phyloP scores from a whole-genome alignment of 2,888 invertebrate species.

The Agrotis clavis region DNA sequence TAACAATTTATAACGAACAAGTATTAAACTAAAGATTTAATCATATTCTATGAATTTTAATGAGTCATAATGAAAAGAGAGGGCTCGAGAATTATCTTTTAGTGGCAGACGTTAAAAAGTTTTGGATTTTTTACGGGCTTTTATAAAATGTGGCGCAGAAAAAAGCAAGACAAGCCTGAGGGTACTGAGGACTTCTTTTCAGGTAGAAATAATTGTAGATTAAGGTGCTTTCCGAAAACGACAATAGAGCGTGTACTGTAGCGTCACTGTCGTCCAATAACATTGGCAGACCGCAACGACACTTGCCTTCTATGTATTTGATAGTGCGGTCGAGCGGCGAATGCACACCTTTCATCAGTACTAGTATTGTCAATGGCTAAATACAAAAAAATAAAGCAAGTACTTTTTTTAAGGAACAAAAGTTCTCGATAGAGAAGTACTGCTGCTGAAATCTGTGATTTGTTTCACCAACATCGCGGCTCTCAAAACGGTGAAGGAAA shows the following conservation, averaged over 20 bases:
- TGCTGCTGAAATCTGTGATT: neutral
- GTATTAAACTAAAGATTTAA: conserved; percentile 55
- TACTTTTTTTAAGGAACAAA: neutral
- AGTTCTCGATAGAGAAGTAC: neutral
- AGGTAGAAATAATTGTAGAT: neutral
- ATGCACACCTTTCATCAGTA: neutral
- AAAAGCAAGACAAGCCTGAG: too few species aligned
- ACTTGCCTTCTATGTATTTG: neutral
- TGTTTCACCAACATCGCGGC: neutral
- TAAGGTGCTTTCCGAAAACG: neutral
- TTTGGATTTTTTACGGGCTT: conserved; percentile 2
- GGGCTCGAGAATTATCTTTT: conserved; percentile 43
- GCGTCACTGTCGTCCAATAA: neutral
- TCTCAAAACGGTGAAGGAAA: too few species aligned
- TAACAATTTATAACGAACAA: conserved; percentile 39
- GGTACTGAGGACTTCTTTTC: neutral
- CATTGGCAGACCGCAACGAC: neutral
- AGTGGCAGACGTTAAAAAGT: conserved; percentile 33
- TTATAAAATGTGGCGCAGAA: conserved; percentile 10
- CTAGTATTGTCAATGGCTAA: neutral
- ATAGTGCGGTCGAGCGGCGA: neutral
- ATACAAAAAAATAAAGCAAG: too few species aligned
- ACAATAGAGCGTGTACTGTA: neutral
- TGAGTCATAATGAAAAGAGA: conserved; percentile 49
- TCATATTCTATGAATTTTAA: conserved; percentile 63